Percentiles rank a stretch among this genome's conserved stretches.
Conservation (phyloP, 2,797 vertebrate genomes). For the Paedocypris micromegethes region DNA sequence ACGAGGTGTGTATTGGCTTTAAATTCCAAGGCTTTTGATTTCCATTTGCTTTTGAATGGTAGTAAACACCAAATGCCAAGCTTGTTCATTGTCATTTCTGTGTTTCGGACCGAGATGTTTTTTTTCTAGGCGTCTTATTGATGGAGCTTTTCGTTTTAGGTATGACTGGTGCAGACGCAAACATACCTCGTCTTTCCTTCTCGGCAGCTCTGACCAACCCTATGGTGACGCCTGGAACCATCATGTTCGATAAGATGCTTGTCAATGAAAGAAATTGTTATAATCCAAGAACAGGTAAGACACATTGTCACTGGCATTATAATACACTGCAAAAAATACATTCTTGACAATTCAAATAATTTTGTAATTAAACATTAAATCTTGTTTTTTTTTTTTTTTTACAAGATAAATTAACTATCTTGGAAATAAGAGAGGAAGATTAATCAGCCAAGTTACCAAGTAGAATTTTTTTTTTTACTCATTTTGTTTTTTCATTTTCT, state of each 20-base stretch:
- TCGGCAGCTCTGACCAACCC: conserved; percentile 81
- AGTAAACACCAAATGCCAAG: too few species aligned
- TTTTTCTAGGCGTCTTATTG: too few species aligned
- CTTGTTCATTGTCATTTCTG: too few species aligned
- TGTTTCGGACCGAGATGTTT: too few species aligned
- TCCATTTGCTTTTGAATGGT: background rate
- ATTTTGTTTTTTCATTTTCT: too few species aligned
- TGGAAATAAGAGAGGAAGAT: too few species aligned
- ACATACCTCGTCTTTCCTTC: conserved; percentile 76
- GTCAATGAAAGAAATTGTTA: conserved; percentile 85
- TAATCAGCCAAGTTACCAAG: too few species aligned
- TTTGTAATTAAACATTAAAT: too few species aligned
- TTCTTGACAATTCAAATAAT: too few species aligned
- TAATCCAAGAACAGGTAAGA: conserved; percentile 73
- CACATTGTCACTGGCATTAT: background rate
- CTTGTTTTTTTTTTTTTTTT: too few species aligned
- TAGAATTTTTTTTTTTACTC: too few species aligned
- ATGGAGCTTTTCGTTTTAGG: conserved; percentile 58
- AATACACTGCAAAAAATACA: background rate
- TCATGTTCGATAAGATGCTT: conserved; percentile 82
- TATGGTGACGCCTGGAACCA: conserved; percentile 75
- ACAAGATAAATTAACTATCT: too few species aligned
- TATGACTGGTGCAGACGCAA: conserved; percentile 65
- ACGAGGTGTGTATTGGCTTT: conserved; percentile 58
- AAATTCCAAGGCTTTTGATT: background rate